Evolutionary conservation across 2,888 invertebrate genomes (phyloP).

Genomic region (Emesis furor): DNA sequence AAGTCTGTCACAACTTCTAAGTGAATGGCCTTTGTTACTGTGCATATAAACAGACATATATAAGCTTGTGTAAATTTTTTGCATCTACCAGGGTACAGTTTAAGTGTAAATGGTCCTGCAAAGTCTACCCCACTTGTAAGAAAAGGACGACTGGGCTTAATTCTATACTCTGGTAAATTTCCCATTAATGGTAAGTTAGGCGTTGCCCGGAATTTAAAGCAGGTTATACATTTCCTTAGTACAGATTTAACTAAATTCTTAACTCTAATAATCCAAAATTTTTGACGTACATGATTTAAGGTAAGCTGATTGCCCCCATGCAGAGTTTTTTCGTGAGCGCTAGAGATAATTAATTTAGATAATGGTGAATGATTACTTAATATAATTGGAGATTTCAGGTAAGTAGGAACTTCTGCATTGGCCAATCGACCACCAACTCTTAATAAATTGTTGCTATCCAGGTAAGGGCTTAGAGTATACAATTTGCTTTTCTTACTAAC

Average conservation of each 20-base stretch:
- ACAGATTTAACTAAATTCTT: background rate
- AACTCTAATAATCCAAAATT: conserved; percentile 5
- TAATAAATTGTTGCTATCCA: too few species aligned
- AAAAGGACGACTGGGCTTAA: background rate
- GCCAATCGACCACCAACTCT: too few species aligned
- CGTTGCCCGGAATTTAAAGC: background rate
- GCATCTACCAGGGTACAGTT: conserved; percentile 40
- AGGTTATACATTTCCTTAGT: background rate
- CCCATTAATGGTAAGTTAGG: background rate
- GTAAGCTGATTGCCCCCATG: background rate
- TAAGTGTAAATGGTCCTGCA: conserved; percentile 27
- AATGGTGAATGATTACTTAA: background rate
- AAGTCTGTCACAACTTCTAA: background rate
- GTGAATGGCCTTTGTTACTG: background rate
- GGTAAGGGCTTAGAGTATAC: too few species aligned
- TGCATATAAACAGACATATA: background rate
- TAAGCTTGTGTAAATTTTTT: conserved; percentile 18
- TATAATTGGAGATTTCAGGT: background rate
- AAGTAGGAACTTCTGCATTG: too few species aligned
- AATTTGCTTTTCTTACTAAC: too few species aligned
- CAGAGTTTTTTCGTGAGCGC: background rate
- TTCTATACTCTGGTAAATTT: background rate
- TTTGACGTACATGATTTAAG: background rate
- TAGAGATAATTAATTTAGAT: background rate
- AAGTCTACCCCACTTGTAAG: conserved; percentile 32